Percentiles rank a stretch among this genome's conserved stretches.
Conservation (phyloP, 2,888 invertebrate species). For the Seira ritae region DNA sequence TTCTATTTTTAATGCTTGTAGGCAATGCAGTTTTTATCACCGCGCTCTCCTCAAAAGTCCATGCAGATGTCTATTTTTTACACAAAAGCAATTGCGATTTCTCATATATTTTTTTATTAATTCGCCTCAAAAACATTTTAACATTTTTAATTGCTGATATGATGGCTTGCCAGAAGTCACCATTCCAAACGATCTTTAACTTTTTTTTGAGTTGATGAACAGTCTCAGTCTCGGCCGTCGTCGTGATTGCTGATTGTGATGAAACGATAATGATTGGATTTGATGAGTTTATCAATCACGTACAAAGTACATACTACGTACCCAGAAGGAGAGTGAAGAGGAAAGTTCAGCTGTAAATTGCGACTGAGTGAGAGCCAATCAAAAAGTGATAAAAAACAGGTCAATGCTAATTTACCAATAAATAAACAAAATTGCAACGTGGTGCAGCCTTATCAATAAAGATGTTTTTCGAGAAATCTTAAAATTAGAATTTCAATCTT, state of each 20-base stretch:
- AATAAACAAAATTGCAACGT: conserved; percentile 10
- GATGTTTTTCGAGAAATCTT: background rate
- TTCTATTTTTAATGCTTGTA: conserved; percentile 7
- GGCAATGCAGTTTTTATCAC: background rate
- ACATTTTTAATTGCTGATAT: background rate
- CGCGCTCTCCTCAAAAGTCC: background rate
- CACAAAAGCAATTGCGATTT: background rate
- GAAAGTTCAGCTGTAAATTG: background rate
- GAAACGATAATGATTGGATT: background rate
- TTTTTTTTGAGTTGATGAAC: background rate
- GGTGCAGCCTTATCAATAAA: background rate
- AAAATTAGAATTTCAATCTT: too few species aligned
- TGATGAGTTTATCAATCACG: conserved; percentile 12
- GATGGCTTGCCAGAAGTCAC: background rate
- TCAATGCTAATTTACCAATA: conserved; percentile 9
- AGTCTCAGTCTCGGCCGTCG: too few species aligned
- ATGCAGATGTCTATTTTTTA: background rate
- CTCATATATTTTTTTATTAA: background rate
- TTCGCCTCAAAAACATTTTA: background rate
- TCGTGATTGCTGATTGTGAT: background rate
- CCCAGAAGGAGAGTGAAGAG: too few species aligned
- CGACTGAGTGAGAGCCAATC: background rate
- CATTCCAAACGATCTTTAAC: background rate
- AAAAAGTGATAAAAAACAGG: conserved; percentile 7
- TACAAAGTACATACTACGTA: too few species aligned